Conservation (phyloP, 2,113 vertebrate species). For the Xiphias gladius region DNA sequence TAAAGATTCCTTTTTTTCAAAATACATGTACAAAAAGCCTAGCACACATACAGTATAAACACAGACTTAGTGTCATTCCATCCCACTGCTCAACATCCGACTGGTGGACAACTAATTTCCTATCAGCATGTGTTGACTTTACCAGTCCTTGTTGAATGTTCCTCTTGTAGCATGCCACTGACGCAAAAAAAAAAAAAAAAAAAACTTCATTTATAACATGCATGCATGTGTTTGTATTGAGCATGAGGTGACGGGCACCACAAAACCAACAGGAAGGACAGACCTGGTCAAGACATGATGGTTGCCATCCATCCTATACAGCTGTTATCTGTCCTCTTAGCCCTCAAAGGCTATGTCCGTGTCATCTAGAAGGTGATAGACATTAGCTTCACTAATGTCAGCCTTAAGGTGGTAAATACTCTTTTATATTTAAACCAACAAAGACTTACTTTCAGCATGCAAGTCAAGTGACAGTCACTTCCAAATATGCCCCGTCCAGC, state of each 20-base stretch:
- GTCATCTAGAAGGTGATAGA: background rate
- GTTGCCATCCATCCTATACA: background rate
- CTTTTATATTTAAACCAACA: too few relatives aligned
- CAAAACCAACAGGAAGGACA: background rate
- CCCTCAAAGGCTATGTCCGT: background rate
- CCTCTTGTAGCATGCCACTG: slow-evolving; percentile 32
- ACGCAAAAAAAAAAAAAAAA: background rate
- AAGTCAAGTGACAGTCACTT: too few relatives aligned
- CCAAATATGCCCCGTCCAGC: too few relatives aligned
- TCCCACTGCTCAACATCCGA: slow-evolving; percentile 13
- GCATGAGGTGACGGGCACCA: background rate
- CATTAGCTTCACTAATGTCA: background rate
- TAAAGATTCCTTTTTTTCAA: too few relatives aligned
- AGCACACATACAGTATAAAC: too few relatives aligned
- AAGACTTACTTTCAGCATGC: too few relatives aligned
- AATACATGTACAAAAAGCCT: too few relatives aligned
- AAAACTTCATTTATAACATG: background rate
- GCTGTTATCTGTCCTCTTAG: background rate
- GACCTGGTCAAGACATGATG: background rate
- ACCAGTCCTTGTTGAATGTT: slow-evolving; percentile 8
- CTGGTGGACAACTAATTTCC: background rate
- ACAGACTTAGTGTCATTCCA: background rate
- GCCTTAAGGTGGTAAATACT: background rate
- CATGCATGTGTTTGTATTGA: slow-evolving; percentile 34
- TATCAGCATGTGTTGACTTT: slow-evolving; percentile 45